Percentiles rank a stretch among this genome's conserved stretches.
phyloP scores from a whole-genome alignment of 1,140 invertebrate species.

The Lucilia sericata region DNA sequence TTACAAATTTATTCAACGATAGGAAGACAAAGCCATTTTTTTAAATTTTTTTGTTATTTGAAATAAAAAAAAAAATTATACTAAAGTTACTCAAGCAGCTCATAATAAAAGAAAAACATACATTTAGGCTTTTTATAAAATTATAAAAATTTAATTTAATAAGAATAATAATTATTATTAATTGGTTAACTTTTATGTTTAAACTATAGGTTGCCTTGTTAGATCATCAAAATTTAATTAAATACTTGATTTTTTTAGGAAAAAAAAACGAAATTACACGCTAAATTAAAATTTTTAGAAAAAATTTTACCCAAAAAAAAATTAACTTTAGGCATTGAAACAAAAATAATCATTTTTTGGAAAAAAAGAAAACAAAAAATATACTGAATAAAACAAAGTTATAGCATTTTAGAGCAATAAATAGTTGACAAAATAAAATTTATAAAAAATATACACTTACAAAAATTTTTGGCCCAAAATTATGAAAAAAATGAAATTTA shows the following conservation, averaged over 20 bases:
- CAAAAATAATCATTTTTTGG: constrained; percentile 49
- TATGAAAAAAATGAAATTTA: constrained; percentile 33
- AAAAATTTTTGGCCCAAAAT: constrained; percentile 46
- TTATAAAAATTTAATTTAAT: too few relatives aligned
- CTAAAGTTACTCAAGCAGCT: constrained; percentile 29
- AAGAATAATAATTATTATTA: not conserved
- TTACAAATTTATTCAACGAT: constrained; percentile 26
- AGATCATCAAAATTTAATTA: constrained; percentile 37
- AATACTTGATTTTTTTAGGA: constrained; percentile 45
- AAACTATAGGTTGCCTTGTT: constrained; percentile 41
- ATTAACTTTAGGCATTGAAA: constrained; percentile 44
- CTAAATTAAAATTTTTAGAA: constrained; percentile 51
- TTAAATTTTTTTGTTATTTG: constrained; percentile 33
- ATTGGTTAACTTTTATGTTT: constrained; percentile 42
- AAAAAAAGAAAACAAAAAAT: constrained; percentile 39
- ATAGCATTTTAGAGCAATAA: constrained; percentile 47
- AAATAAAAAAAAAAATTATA: constrained; percentile 49
- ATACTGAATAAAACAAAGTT: constrained; percentile 9
- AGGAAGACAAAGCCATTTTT: constrained; percentile 2
- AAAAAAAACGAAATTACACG: constrained; percentile 33
- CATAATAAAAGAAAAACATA: constrained; percentile 1
- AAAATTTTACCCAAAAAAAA: constrained; percentile 49
- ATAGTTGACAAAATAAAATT: constrained; percentile 38
- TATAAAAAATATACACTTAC: constrained; percentile 38
- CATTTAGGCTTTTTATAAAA: constrained; percentile 6